Conservation (phyloP, 2,888 invertebrate species). For the Miltochrista miniata region DNA sequence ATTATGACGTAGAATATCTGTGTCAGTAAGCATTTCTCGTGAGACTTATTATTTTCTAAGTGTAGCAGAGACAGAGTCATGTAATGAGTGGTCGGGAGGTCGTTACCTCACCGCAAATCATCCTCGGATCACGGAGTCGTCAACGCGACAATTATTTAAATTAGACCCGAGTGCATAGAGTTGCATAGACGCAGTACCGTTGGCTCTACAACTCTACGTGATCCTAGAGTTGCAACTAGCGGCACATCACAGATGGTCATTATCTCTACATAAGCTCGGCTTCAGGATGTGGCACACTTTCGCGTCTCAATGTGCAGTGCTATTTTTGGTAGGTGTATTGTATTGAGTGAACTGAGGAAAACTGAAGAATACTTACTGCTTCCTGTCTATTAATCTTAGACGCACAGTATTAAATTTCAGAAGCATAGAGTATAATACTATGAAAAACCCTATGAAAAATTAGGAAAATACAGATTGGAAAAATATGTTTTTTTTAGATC, state of each 20-base stretch:
- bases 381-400: neutral
- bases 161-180: constrained; percentile 55
- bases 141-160: constrained; percentile 71
- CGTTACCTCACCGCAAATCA: constrained; percentile 50
- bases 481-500: no score
- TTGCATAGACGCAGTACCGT: constrained; percentile 59
- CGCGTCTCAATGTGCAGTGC: constrained; percentile 43
- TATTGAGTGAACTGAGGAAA: constrained; percentile 15
- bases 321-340: constrained; percentile 37
- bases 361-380: neutral
- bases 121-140: constrained; percentile 44
- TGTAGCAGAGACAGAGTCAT: constrained; percentile 19
- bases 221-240: constrained; percentile 60
- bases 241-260: constrained; percentile 58
- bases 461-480: no score
- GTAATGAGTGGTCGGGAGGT: constrained; percentile 37
- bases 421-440: no score
- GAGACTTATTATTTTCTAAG: constrained; percentile 26
- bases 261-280: constrained; percentile 61
- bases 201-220: constrained; percentile 70
- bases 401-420: neutral
- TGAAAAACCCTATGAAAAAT: no score
- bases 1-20: constrained; percentile 21
- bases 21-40: constrained; percentile 27
- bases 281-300: constrained; percentile 74